Evolutionary conservation across 2,888 invertebrate genomes (phyloP), one percentile per base, ranked within the genome.

Genomic region (Prenolepis imparis): DNA sequence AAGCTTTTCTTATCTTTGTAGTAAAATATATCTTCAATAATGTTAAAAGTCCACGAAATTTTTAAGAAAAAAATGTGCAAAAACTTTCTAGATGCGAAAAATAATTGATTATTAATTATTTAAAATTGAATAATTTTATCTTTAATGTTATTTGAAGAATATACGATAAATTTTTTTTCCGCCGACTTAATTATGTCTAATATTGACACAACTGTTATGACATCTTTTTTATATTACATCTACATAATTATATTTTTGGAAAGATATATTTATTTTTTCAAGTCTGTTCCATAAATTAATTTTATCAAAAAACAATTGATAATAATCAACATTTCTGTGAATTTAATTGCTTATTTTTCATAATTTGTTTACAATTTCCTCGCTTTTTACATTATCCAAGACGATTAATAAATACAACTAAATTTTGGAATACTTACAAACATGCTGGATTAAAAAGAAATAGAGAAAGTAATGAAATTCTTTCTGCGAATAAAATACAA

Each of bases 1-100:
- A 11, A 55, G 24, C 24, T 36, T 36, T 70, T 52, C 12, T 32
- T 6, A 52, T 12, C 11, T 55, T 70, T 36, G 32, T 21, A 55
- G 32, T 52, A 52, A 36, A 36, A 5, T 52, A 6, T 70, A 36
- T 52, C 32, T 70, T 55, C n/a, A 68, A 70, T 70, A 36, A 68
- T 32, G 2, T 55, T n/a, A 68, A n/a, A 66, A 68, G 11, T 44
- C 18, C 12, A n/a, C 8, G 12, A 5, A 67, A 67, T 48, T 48
- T 67, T 48, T 48, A n/a, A 11, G 44, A 28, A 21, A 15, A 15
- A 48, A 48, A 12, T 39, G 11, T 52, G 52, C 52, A 12, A 21
- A 21, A 41, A 39, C 11, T 36, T 39, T 64, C 12, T 41, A 63
- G 63, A 15, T 11, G 12, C 8, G 1, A 24, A 39, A 66, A 28